A percentile compares a stretch with the other conserved stretches of the same genome.
These are phyloP conservation scores for Drosophila kanapiae DNA, from an alignment of 1,140 invertebrate species.

Conservation along the genomic window DNA sequence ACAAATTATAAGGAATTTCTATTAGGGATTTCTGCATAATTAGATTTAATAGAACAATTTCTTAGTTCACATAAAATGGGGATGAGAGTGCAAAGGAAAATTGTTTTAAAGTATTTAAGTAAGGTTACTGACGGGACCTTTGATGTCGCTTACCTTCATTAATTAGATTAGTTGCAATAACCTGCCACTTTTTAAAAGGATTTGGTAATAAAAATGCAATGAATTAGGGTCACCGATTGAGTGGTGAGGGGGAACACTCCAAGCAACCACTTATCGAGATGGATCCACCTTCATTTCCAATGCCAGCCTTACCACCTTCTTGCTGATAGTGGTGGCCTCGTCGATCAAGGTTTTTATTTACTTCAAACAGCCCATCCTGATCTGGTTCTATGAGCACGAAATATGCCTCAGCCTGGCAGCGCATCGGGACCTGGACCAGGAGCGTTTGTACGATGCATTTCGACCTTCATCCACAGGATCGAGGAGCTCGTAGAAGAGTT, in stretches of 20 bases:
- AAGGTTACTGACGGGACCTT: no score
- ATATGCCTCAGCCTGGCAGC: conserved; percentile 18
- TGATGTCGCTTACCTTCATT: no score
- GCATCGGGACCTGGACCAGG: conserved; percentile 12
- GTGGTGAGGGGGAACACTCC: neutral
- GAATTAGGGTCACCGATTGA: no score
- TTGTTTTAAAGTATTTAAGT: no score
- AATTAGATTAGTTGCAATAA: no score
- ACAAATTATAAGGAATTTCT: no score
- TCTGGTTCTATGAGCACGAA: conserved; percentile 41
- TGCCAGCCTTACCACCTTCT: neutral
- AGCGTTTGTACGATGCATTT: conserved; percentile 27
- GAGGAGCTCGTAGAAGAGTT: conserved; percentile 23
- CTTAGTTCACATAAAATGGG: no score
- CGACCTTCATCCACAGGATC: conserved; percentile 30
- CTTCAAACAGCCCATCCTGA: conserved; percentile 23
- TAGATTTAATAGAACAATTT: no score
- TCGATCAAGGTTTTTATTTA: conserved; percentile 16
- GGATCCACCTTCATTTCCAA: conserved; percentile 21
- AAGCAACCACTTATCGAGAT: neutral
- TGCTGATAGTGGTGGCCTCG: neutral
- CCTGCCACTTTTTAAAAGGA: no score
- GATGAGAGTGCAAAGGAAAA: no score
- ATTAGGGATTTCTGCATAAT: no score
- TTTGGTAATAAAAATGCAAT: no score